Base-by-base conservation (phyloP, 2,888 invertebrate genomes). In the Megalurothrips usitatus region DNA sequence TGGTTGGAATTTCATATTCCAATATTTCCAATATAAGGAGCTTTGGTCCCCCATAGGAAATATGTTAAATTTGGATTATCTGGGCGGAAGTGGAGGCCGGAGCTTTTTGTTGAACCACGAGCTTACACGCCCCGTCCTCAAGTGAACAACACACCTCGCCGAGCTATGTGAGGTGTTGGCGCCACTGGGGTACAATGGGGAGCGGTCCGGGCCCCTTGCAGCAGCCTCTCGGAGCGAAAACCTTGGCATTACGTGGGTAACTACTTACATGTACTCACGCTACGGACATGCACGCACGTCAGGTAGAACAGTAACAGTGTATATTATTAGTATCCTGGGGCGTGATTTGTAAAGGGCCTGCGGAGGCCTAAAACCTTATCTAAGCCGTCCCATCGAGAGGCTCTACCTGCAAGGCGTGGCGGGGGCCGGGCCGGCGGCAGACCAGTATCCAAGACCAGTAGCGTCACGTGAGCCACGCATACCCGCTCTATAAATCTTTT, bases 401-500 rank as follows among this genome's bases (percentile, higher is more conserved):
- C 68, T 26, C 23, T 23, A 26, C 58, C 58, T 26, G 68, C 68
- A 23, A 11, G 68, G 68, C 52, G 52, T 12, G 52, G 52, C 58
- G 58, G 34, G 58, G 58, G 52, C 58, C 17, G 14, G 14, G 58
- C 58, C 58, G 52, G 52, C 52, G 58, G 58, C 12, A 4, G 26
- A 75, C 68, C 68, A 68, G 68, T 68, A 68, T 75, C 68, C 68
- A 75, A 75, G 68, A 75, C 82, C 82, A 81, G 82, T 82, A 82
- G 82, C 68, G 68, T 26, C 68, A 75, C 68, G 68, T 26, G 68
- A 10, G 68, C 68, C 12, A 23, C 68, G 68, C 68, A 75, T 75
- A 75, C 68, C 68, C 68, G 68, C 68, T 75, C 68, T 75, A 75
- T 75, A 75, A 75, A 75, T 75, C 68, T 23, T 75, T 75, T 23